phyloP scores from a whole-genome alignment of 1,140 invertebrate genomes.

The Andricus grossulariae region DNA sequence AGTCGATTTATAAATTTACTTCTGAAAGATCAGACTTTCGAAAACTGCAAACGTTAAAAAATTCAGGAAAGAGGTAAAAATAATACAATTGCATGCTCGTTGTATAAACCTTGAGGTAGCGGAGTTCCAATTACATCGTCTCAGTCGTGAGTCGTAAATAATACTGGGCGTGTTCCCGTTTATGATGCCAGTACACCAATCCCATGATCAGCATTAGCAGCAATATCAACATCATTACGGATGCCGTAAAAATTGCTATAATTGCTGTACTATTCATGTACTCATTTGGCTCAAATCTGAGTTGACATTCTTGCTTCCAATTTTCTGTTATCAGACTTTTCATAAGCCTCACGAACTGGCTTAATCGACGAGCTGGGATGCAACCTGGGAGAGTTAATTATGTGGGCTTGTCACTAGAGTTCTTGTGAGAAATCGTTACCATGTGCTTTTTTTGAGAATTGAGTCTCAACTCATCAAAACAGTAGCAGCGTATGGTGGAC shows the following conservation, averaged over 20 bases:
- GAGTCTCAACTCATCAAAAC: slow-evolving; percentile 83
- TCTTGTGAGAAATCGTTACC: slow-evolving; percentile 80
- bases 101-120: slow-evolving; percentile 14
- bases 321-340: slow-evolving; percentile 76
- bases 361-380: slow-evolving; percentile 77
- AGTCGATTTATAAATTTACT: neutral
- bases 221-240: slow-evolving; percentile 65
- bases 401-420: slow-evolving; percentile 75
- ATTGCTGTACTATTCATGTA: slow-evolving; percentile 60
- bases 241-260: slow-evolving; percentile 67
- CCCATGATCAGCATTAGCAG: slow-evolving; percentile 63
- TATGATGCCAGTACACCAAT: slow-evolving; percentile 69
- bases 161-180: slow-evolving; percentile 68
- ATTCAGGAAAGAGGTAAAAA: neutral
- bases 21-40: slow-evolving; percentile 10
- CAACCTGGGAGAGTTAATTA: slow-evolving; percentile 79
- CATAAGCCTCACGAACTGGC: slow-evolving; percentile 76
- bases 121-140: neutral
- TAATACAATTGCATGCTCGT: slow-evolving; percentile 4
- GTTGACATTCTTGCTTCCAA: slow-evolving; percentile 78
- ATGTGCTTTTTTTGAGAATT: slow-evolving; percentile 66
- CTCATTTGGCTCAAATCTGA: slow-evolving; percentile 56
- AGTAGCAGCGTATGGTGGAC: slow-evolving; percentile 84
- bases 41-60: neutral
- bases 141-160: slow-evolving; percentile 56